Base-by-base conservation (phyloP, 2,797 vertebrate genomes). In the Jordanella pulchra region DNA sequence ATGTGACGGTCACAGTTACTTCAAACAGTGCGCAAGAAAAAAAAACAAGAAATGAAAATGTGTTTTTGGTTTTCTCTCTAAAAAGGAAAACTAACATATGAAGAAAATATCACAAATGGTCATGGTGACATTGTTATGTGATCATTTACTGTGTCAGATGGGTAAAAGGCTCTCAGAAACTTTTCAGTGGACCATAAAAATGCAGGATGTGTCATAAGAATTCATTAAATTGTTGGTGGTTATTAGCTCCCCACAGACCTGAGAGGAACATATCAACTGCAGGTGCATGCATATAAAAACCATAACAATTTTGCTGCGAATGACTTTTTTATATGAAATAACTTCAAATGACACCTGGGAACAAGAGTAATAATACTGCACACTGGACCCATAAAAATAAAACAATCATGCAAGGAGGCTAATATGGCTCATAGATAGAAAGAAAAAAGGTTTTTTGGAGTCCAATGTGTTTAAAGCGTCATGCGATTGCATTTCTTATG, bases 61-160 rank as follows among this genome's bases (percentile, higher is more conserved):
- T 39, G 48, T 18, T 25, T 61, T 53, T 64, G 77, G 64, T 25
- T 71, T 72, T 78, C 66, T 61, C 28, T 85, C 81, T 79, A 70
- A 77, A 42, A 73, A 78, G 84, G 70, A 81, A 76, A 88, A 87
- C 72, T 87, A 83, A 89, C 81, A 88, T 86, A 75, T 76, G 76
- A 84, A 80, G 73, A 68, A 84, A 89, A 92, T 87, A 90, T 89
- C 82, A 89, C 91, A 92, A 88, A 84, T 89, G 92, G 89, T 91
- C 91, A 79, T 73, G 53, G 76, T 86, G 82, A 90, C 80, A 86
- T 84, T 80, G 81, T 75, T 81, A 76, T 87, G 85, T 76, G 50
- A 66, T 88, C 75, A 81, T 90, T 90, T 85, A 84, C 74, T 77
- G 84, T 84, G 81, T 86, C 79, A 79, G 58, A 39, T n/a, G 58